phyloP scores from a whole-genome alignment of 35 echinoderm and acorn worm genomes.

The Heliocidaris erythrogramma region DNA sequence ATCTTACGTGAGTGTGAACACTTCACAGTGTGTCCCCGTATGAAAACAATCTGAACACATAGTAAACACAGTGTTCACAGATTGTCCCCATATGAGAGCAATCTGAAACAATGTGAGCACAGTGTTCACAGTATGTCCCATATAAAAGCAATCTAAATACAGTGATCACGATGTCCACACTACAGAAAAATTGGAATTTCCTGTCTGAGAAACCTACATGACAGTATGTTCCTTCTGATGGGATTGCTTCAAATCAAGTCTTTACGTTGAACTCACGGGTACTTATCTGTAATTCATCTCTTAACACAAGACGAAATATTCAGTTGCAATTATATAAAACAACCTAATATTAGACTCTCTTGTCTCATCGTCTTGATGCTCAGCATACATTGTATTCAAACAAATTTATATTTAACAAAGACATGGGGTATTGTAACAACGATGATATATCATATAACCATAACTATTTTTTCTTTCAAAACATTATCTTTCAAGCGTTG shows the following conservation, averaged over 20 bases:
- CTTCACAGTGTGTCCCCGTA: no score
- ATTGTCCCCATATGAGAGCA: no score
- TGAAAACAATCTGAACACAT: no score
- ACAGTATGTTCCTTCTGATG: not conserved
- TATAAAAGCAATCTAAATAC: no score
- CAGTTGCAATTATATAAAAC: not conserved
- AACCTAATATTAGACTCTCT: not conserved
- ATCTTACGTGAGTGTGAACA: no score
- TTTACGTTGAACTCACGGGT: not conserved
- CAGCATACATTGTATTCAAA: not conserved
- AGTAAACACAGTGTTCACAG: no score
- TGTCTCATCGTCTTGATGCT: no score
- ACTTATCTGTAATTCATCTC: not conserved
- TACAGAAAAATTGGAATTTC: no score
- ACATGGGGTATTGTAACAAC: not conserved
- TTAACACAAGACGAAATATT: not conserved
- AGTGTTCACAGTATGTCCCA: no score
- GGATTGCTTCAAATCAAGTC: not conserved
- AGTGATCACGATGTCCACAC: no score
- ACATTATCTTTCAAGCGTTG: not conserved
- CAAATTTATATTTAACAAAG: not conserved
- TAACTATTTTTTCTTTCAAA: not conserved
- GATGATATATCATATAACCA: not conserved
- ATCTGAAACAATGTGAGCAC: no score
- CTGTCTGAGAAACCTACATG: no score